Evolutionary conservation across 2,797 vertebrate species (phyloP).

Genomic region (Masticophis lateralis): DNA sequence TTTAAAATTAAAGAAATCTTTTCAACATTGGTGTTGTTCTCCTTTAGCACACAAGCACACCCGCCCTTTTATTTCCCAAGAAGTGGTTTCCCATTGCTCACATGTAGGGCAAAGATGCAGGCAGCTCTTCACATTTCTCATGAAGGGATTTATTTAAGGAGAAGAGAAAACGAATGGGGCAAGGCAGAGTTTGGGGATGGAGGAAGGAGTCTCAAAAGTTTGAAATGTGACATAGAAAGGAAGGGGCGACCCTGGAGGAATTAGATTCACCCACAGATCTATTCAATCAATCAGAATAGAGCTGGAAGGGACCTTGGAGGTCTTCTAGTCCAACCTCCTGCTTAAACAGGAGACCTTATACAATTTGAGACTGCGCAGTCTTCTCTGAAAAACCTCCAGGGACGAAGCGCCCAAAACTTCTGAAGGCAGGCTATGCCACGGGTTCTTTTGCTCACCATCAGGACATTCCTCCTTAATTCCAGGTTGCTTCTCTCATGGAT

Average conservation of each 20-base stretch:
- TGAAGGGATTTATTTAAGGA: conserved; percentile 65
- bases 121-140: conserved; percentile 72
- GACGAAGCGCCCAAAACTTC: too few relatives aligned
- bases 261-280: neutral
- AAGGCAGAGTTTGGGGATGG: conserved; percentile 69
- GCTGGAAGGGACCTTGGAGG: neutral
- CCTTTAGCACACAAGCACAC: neutral
- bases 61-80: neutral
- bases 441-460: too few relatives aligned
- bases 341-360: neutral
- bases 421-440: too few relatives aligned
- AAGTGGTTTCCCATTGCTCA: conserved; percentile 57
- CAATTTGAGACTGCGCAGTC: neutral
- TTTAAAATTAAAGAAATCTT: conserved; percentile 77
- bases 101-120: conserved; percentile 49
- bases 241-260: neutral
- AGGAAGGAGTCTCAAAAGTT: conserved; percentile 73
- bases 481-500: too few relatives aligned
- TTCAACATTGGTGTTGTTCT: conserved; percentile 48
- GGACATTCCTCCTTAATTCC: too few relatives aligned
- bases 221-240: conserved; percentile 59
- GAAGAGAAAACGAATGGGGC: conserved; percentile 71
- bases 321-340: neutral
- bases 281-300: neutral
- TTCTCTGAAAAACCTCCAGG: neutral